Percentiles rank a stretch among this genome's conserved stretches.
phyloP scores from a whole-genome alignment of 2,888 invertebrate genomes.

The Rhagonycha lutea region DNA sequence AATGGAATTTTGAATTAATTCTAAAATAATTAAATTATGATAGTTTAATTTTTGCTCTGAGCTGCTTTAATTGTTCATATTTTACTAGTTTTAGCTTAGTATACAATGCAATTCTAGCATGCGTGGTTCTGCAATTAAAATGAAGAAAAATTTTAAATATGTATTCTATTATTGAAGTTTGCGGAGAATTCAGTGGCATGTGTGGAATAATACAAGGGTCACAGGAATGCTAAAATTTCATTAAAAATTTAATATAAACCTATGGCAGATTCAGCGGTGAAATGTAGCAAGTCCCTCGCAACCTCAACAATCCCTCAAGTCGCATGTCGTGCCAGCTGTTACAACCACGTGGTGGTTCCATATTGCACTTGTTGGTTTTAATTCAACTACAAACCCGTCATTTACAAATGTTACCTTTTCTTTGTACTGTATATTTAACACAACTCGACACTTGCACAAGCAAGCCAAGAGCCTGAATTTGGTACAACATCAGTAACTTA shows the following conservation, averaged over 20 bases:
- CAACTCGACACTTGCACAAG: neutral
- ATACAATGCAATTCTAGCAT: neutral
- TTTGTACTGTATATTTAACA: constrained; percentile 7
- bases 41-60: neutral
- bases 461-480: neutral
- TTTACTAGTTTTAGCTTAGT: neutral
- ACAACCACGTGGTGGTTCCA: constrained; percentile 41
- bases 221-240: constrained; percentile 37
- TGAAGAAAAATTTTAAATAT: constrained; percentile 3
- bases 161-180: constrained; percentile 8
- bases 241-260: constrained; percentile 46
- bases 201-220: constrained; percentile 20
- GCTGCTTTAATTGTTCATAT: neutral
- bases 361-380: constrained; percentile 47
- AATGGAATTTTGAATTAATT: neutral
- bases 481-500: neutral
- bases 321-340: constrained; percentile 43
- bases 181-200: constrained; percentile 29
- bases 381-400: constrained; percentile 42
- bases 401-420: constrained; percentile 41
- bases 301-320: constrained; percentile 41
- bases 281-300: constrained; percentile 26
- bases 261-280: constrained; percentile 28
- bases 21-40: neutral
- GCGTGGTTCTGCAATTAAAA: neutral